Evolutionary conservation across 1,140 invertebrate genomes (phyloP), one percentile per base, ranked within the genome.

Genomic region (Chelonus insularis): DNA sequence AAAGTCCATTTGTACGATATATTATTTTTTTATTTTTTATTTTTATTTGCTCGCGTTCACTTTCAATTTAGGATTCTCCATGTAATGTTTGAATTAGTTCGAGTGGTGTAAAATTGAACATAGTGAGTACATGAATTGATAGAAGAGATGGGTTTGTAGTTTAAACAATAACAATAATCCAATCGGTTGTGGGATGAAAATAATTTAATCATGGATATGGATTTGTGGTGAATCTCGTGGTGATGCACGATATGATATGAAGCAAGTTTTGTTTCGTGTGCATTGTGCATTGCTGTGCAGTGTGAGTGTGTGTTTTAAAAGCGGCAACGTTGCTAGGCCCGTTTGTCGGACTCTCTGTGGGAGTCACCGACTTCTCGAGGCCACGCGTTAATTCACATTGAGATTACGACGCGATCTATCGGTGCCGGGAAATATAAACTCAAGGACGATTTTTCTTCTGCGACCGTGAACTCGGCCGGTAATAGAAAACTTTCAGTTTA

Each of bases 291-390:
- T n/a, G n/a, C 7, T 29, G 25, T 43, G 41, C 41, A 23, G 11
- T 18, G 5, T 32, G 58, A 23, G 11, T 18, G 5, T 32, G 58
- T 47, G 23, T 55, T 55, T 41, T 48, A 60, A 52, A 60, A 54
- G 58, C 58, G 58, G 58, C 58, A 60, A 60, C 58, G 51, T 52
- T 37, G 25, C 61, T 56, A 62, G 60, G 67, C 57, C 68, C 62
- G 58, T 60, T 60, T 60, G 58, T 60, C 58, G 58, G 58, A 60
- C 58, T 60, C 58, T 60, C 50, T 60, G 58, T 60, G 58, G 58
- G 72, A 81, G 77, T 81, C 79, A 80, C 77, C 78, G 78, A 80
- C 77, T 79, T 79, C 79, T 80, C 78, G 78, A 80, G 77, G 78
- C 76, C 77, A 80, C 72, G 71, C 69, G 66, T 73, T 70, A 73